phyloP scores from a whole-genome alignment of 1,140 invertebrate species.

The Macrostomum lignano region DNA sequence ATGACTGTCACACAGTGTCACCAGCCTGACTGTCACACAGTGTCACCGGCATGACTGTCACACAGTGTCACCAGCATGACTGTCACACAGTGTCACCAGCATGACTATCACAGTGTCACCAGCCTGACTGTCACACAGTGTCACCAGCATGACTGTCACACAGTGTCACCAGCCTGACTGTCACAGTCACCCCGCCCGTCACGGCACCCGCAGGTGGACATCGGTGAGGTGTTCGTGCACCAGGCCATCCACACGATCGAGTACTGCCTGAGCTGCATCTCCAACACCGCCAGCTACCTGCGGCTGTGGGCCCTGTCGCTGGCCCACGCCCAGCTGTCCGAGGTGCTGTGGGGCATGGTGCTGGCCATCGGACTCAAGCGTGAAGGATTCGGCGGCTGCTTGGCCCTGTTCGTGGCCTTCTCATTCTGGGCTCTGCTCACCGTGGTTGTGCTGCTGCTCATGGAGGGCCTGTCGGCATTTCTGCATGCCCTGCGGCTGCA shows the following conservation, averaged over 20 bases:
- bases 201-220: conserved; percentile 49
- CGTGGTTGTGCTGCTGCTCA: conserved; percentile 55
- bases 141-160: too few relatives aligned
- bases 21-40: too few relatives aligned
- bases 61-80: too few relatives aligned
- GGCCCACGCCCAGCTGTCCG: conserved; percentile 79
- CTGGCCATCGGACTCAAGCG: conserved; percentile 39
- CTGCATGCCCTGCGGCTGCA: conserved; percentile 84
- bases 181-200: too few relatives aligned
- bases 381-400: conserved; percentile 9
- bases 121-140: too few relatives aligned
- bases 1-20: too few relatives aligned
- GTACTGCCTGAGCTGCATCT: conserved; percentile 73
- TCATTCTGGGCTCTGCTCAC: conserved; percentile 55
- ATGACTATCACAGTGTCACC: too few relatives aligned
- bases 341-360: conserved; percentile 87
- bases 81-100: too few relatives aligned
- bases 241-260: conserved; percentile 84
- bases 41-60: too few relatives aligned
- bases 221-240: conserved; percentile 61
- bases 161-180: too few relatives aligned
- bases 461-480: conserved; percentile 93
- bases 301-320: conserved; percentile 77
- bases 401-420: conserved; percentile 47
- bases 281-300: conserved; percentile 76